Conservation (phyloP, 2,113 vertebrate genomes). For the Proteles cristata region DNA sequence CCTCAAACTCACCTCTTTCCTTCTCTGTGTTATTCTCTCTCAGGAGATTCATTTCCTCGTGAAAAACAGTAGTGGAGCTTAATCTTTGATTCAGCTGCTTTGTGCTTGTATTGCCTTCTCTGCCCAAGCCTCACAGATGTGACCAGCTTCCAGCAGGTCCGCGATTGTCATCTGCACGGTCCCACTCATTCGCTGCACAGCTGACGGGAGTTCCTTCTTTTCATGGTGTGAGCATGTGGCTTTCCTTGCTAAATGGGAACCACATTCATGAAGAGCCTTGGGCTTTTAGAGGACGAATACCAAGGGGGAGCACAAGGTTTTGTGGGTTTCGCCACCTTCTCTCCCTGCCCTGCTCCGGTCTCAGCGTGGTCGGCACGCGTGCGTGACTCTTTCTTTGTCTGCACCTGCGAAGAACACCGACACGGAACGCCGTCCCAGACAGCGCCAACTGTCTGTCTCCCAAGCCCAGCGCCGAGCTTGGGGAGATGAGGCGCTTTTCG, state of each 20-base stretch:
- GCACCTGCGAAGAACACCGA: background rate
- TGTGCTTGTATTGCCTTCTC: conserved; percentile 51
- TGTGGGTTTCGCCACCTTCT: background rate
- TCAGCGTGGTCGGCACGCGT: accelerated
- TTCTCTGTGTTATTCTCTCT: background rate
- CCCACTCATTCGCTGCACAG: background rate
- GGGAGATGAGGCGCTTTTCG: background rate
- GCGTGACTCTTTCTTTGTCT: background rate
- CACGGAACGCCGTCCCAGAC: background rate
- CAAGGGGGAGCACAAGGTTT: too few species aligned
- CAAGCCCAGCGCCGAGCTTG: background rate
- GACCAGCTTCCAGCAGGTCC: background rate
- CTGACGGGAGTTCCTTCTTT: conserved; percentile 4
- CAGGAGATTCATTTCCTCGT: conserved; percentile 43
- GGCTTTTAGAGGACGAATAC: background rate
- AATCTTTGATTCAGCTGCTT: conserved; percentile 72
- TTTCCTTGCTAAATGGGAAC: conserved; percentile 40
- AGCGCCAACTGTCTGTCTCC: background rate
- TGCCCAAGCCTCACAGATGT: background rate
- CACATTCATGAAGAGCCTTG: background rate
- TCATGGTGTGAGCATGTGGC: background rate
- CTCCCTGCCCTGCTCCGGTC: accelerated
- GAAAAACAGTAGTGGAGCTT: conserved; percentile 69
- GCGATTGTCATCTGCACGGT: conserved; percentile 26
- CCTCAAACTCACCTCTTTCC: background rate